Base-by-base conservation (phyloP, 2,113 vertebrate genomes). In the Eulacestoma nigropectus region DNA sequence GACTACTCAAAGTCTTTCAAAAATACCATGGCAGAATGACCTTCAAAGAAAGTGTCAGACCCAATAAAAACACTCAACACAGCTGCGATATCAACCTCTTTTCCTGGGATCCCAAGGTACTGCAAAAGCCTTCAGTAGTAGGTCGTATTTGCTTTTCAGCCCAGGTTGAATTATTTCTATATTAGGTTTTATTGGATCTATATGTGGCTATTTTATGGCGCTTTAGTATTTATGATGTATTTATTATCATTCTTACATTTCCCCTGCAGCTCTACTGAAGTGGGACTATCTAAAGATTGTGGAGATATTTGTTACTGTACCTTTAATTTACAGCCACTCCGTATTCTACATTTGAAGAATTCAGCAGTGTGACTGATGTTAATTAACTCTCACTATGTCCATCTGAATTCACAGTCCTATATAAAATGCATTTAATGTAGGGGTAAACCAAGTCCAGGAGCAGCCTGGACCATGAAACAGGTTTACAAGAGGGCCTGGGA, bases 211-310 rank as follows among this genome's bases (percentile, higher is more conserved):
- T 94, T 97, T 95, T 95, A 96, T 81, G 81, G 69, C 41, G 87
- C 81, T 94, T 93, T 90, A 97, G 90, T 86, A 23, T 96, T 97
- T 94, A 96, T 93, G 88, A 93, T 94, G 76, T 93, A 96, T 95
- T 95, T 96, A 95, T 95, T 92, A 89, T 96, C 93, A 92, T 96
- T 95, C 62, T 37, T 89, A 63, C 41, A 56, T 97, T 97, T 89
- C 60, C 62, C 23, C 37, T 68, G 41, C 47, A 93, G 60, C 21
- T 67, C 49, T 72, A 5, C 44, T 57, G 32, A 85, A 74, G 29
- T 86, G 26, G 26, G 29, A 86, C 87, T 89, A 23, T 70, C 44
- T 89, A 52, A 93, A 89, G 27, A 67, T 65, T 5, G 4, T 70
- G 47, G 67, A 84, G 32, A 8, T 93, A 33, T 93, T 86, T 86